A percentile compares a stretch with the other conserved stretches of the same genome.
Conservation (phyloP, 2,113 vertebrate genomes). For the Oryzias celebensis region DNA sequence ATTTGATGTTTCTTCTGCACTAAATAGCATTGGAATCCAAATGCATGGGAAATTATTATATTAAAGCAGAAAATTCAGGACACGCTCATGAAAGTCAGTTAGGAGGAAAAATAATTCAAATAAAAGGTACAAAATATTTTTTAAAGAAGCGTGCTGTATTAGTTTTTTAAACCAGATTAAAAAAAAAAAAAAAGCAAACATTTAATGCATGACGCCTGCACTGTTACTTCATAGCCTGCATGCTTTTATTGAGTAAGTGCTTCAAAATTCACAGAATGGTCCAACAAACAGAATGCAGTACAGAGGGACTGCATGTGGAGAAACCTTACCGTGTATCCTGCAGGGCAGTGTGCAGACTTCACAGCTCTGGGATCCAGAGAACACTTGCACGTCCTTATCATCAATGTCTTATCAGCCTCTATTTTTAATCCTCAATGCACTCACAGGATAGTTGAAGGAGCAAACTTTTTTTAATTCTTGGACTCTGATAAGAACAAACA, state of each 20-base stretch:
- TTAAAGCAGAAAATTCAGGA: no score
- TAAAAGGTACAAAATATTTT: no score
- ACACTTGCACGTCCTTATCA: slow-evolving; percentile 36
- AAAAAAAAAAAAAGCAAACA: no score
- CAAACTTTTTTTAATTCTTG: slow-evolving; percentile 16
- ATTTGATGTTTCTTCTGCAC: no score
- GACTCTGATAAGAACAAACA: slow-evolving; percentile 34
- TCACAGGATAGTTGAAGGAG: not conserved
- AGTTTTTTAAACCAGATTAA: no score
- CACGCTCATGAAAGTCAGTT: no score
- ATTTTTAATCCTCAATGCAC: slow-evolving; percentile 7
- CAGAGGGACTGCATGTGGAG: not conserved
- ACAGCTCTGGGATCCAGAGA: slow-evolving; percentile 27
- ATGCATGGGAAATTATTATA: no score
- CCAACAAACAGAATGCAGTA: not conserved
- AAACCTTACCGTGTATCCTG: not conserved
- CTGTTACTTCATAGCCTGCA: no score
- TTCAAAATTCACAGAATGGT: not conserved
- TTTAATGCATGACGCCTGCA: no score
- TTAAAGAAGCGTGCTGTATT: no score
- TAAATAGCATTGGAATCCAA: no score
- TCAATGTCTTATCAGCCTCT: slow-evolving; percentile 15
- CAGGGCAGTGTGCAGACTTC: not conserved
- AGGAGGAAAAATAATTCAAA: no score
- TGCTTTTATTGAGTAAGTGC: not conserved